phyloP scores from a whole-genome alignment of 2,888 invertebrate genomes.

The Drosophila bunnanda region DNA sequence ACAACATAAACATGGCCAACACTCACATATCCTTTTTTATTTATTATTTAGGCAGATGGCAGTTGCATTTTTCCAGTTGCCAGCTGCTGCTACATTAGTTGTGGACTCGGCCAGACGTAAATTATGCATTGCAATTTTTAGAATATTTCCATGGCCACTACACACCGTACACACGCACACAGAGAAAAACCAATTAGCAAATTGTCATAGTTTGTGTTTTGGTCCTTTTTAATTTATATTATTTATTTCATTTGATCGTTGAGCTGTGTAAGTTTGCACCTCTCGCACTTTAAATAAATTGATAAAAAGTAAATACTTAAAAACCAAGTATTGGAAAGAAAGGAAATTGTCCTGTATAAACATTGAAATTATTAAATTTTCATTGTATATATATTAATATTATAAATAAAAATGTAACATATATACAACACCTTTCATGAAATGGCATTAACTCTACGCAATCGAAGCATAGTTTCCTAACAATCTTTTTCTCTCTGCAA shows the following conservation, averaged over 20 bases:
- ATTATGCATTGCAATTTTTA: slow-evolving; percentile 80
- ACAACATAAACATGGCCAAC: slow-evolving; percentile 25
- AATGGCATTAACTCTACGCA: no score
- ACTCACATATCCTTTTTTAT: slow-evolving; percentile 63
- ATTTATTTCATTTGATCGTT: background rate
- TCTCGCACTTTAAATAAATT: background rate
- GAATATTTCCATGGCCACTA: slow-evolving; percentile 59
- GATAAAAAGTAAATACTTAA: background rate
- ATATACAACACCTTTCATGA: no score
- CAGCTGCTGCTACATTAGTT: slow-evolving; percentile 65
- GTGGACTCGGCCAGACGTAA: slow-evolving; percentile 58
- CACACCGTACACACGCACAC: slow-evolving; percentile 1
- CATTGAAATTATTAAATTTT: no score
- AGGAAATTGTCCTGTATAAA: no score
- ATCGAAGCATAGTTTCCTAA: background rate
- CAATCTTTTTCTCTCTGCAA: slow-evolving; percentile 21
- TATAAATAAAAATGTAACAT: no score
- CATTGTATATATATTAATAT: no score
- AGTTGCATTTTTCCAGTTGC: slow-evolving; percentile 65
- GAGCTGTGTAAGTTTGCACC: background rate
- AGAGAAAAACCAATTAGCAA: slow-evolving; percentile 13
- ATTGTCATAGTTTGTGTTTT: slow-evolving; percentile 1
- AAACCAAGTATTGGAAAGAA: no score
- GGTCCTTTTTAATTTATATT: background rate
- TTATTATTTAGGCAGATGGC: slow-evolving; percentile 77